Conservation (phyloP, 1,140 invertebrate species). For the Euwallacea fornicatus region DNA sequence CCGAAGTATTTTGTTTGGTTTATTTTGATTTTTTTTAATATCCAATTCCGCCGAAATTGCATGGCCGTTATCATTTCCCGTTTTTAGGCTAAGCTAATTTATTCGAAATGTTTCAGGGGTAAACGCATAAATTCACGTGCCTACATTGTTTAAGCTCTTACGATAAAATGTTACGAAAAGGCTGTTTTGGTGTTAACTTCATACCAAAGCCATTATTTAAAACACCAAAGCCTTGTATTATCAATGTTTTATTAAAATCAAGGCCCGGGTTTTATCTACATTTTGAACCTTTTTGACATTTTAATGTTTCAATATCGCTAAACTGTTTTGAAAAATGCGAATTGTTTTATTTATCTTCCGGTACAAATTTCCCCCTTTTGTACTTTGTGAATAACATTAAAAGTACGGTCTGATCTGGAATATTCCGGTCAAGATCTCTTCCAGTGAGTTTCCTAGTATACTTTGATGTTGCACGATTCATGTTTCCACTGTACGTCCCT, state of each 20-base stretch:
- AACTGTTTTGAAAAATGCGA: background rate
- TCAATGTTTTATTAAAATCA: slow-evolving; percentile 5
- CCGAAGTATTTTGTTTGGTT: slow-evolving; percentile 27
- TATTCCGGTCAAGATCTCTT: no score
- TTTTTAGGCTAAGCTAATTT: slow-evolving; percentile 16
- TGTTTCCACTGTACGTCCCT: no score
- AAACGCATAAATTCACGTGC: slow-evolving; percentile 9
- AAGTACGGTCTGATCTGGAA: no score
- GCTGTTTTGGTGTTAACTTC: slow-evolving; percentile 4
- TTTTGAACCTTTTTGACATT: no score
- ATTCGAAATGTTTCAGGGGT: slow-evolving; percentile 14
- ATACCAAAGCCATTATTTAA: background rate
- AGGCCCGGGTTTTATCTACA: background rate
- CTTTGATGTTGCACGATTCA: no score
- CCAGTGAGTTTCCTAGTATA: no score
- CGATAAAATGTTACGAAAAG: slow-evolving; percentile 3
- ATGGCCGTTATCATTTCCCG: slow-evolving; percentile 19
- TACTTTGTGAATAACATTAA: no score
- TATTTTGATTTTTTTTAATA: slow-evolving; percentile 35
- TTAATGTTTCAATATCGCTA: no score
- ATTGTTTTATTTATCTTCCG: background rate
- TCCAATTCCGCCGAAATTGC: slow-evolving; percentile 22
- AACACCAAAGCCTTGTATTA: slow-evolving; percentile 2
- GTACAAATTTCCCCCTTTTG: no score
- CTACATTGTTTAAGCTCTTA: slow-evolving; percentile 13